These are phyloP conservation scores for Eretmodus cyanostictus DNA, from an alignment of 2,113 vertebrate genomes.

Conservation along the genomic window DNA sequence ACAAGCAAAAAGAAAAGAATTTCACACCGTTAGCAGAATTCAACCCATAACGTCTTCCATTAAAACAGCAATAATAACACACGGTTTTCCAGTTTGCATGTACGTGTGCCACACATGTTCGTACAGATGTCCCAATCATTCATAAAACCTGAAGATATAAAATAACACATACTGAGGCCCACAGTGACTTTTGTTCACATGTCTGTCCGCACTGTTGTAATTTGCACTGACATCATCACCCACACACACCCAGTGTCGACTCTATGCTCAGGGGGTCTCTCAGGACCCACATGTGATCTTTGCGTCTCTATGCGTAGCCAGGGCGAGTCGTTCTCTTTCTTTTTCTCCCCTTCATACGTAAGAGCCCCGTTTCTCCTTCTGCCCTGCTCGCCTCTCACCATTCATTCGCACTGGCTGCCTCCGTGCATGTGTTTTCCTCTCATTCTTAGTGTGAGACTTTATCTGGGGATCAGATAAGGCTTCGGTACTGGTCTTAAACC, in stretches of 20 bases:
- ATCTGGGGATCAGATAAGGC: constrained; percentile 67
- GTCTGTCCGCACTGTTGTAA: constrained; percentile 25
- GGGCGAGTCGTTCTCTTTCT: background rate
- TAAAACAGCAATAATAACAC: background rate
- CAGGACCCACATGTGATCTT: background rate
- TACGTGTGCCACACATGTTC: background rate
- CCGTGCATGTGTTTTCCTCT: constrained; percentile 51
- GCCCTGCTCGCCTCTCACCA: background rate
- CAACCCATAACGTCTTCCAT: background rate
- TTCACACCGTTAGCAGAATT: background rate
- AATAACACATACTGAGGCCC: background rate
- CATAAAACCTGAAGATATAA: constrained; percentile 12
- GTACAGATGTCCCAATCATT: constrained; percentile 16
- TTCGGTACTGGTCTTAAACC: constrained; percentile 56
- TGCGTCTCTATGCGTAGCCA: background rate
- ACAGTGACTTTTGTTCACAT: constrained; percentile 16
- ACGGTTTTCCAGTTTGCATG: background rate
- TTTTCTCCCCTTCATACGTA: background rate
- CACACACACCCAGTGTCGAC: constrained; percentile 13
- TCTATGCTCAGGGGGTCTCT: constrained; percentile 3
- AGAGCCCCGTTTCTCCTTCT: background rate
- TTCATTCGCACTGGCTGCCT: constrained; percentile 29
- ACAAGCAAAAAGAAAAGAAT: background rate
- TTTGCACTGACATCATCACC: constrained; percentile 57
- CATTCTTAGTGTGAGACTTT: constrained; percentile 46